A percentile compares a stretch with the other conserved stretches of the same genome.
These are phyloP conservation scores for Leptestheria dahalacensis DNA, from an alignment of 1,140 invertebrate species.

Conservation along the genomic window DNA sequence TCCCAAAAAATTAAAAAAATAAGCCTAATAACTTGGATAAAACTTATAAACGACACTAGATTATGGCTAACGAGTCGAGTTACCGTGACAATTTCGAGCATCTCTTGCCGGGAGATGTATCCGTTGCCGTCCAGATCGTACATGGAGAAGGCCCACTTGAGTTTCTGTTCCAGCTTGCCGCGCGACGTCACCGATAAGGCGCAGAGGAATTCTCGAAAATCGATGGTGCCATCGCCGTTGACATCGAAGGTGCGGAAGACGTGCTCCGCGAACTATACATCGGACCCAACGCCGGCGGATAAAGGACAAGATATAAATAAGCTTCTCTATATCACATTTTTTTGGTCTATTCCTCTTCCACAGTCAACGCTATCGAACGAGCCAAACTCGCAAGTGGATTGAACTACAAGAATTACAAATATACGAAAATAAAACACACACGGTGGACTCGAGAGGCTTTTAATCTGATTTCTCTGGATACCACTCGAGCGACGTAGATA, in stretches of 20 bases:
- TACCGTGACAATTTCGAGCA: slow-evolving; percentile 91
- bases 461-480: too few species aligned
- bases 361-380: too few species aligned
- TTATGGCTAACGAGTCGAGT: slow-evolving; percentile 34
- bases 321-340: too few species aligned
- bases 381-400: too few species aligned
- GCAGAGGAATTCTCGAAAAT: slow-evolving; percentile 90
- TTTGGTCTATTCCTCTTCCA: too few species aligned
- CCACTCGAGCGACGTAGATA: too few species aligned
- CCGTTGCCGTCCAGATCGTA: slow-evolving; percentile 90
- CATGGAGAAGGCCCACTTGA: slow-evolving; percentile 97
- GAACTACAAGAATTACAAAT: too few species aligned
- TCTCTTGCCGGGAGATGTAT: slow-evolving; percentile 86
- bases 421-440: too few species aligned
- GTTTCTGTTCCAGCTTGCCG: slow-evolving; percentile 91
- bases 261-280: slow-evolving; percentile 83
- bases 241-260: slow-evolving; percentile 96
- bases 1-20: neutral
- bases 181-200: slow-evolving; percentile 87
- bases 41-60: neutral
- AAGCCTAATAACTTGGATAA: neutral
- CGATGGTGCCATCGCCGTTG: slow-evolving; percentile 88
- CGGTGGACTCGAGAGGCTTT: too few species aligned
- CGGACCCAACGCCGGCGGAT: too few species aligned
- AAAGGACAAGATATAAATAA: too few species aligned